Percentiles rank a stretch among this genome's conserved stretches.
Conservation (phyloP, 2,113 vertebrate genomes). For the Apodemus sylvaticus region DNA sequence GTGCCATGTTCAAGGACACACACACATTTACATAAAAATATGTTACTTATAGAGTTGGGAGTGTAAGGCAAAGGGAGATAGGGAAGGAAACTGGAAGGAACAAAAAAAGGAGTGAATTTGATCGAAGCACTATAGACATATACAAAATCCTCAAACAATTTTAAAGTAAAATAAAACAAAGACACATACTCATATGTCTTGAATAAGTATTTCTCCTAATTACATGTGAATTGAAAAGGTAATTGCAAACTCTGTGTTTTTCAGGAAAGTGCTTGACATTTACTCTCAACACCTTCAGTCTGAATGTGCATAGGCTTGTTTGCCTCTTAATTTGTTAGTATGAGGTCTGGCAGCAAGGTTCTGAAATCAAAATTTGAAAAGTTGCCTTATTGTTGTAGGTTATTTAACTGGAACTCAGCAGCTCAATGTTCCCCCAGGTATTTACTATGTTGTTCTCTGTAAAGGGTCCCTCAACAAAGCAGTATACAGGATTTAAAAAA, state of each 20-base stretch:
- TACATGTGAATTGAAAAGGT: slow-evolving; percentile 36
- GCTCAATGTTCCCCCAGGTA: slow-evolving; percentile 58
- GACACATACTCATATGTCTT: background rate
- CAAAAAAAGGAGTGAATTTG: too few species aligned
- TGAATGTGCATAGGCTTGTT: slow-evolving; percentile 75
- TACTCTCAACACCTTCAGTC: slow-evolving; percentile 68
- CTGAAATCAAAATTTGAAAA: slow-evolving; percentile 77
- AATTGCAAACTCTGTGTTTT: slow-evolving; percentile 67
- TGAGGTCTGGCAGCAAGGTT: slow-evolving; percentile 63
- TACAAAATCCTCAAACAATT: background rate
- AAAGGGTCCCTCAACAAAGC: slow-evolving; percentile 55
- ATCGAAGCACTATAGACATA: too few species aligned
- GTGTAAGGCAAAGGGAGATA: too few species aligned
- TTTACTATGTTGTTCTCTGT: slow-evolving; percentile 61
- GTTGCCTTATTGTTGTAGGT: slow-evolving; percentile 61
- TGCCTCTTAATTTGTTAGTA: slow-evolving; percentile 79
- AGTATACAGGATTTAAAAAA: slow-evolving; percentile 46
- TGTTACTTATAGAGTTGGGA: too few species aligned
- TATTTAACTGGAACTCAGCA: slow-evolving; percentile 70
- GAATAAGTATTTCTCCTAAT: slow-evolving; percentile 59
- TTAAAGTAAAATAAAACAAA: background rate
- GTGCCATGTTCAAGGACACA: too few species aligned
- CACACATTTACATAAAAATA: background rate
- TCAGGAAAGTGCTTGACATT: slow-evolving; percentile 72
- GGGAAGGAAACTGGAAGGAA: too few species aligned